These are phyloP conservation scores for Cheilosia grossa DNA, from an alignment of 2,888 invertebrate species.

Conservation along the genomic window DNA sequence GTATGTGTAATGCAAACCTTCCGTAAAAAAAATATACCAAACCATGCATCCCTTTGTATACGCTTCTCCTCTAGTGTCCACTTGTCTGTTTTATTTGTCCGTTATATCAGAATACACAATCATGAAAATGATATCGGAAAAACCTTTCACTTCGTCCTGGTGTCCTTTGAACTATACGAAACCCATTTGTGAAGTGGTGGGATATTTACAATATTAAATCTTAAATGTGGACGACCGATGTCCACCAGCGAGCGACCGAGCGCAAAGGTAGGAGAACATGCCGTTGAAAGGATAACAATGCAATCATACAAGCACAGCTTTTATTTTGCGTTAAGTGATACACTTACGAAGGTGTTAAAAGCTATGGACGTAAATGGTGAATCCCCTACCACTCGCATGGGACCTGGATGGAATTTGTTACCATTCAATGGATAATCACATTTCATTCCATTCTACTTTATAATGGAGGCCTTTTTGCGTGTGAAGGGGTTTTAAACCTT, in stretches of 20 bases:
- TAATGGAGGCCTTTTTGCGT: slow-evolving; percentile 22
- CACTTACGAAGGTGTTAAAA: slow-evolving; percentile 67
- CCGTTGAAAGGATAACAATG: slow-evolving; percentile 53
- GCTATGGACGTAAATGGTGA: background rate
- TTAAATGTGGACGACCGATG: slow-evolving; percentile 24
- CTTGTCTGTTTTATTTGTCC: background rate
- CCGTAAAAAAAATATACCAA: background rate
- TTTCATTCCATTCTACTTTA: slow-evolving; percentile 53
- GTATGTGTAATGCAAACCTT: background rate
- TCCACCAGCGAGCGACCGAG: background rate
- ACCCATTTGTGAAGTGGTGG: slow-evolving; percentile 40
- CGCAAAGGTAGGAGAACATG: background rate
- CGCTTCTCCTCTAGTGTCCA: background rate
- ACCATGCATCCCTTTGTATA: background rate
- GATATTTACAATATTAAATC: slow-evolving; percentile 52
- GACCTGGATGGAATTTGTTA: slow-evolving; percentile 53
- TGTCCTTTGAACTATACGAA: slow-evolving; percentile 34
- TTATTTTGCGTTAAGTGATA: slow-evolving; percentile 29
- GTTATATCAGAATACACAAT: slow-evolving; percentile 1
- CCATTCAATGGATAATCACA: slow-evolving; percentile 62
- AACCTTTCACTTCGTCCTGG: slow-evolving; percentile 4
- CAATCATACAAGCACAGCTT: slow-evolving; percentile 41
- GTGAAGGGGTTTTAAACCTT: background rate
- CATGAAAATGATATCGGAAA: slow-evolving; percentile 22
- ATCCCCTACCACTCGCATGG: slow-evolving; percentile 14